Percentiles rank a stretch among this genome's conserved stretches.
Evolutionary conservation across 2,888 invertebrate genomes (phyloP).

Genomic region (Sphaerophoria taeniata): DNA sequence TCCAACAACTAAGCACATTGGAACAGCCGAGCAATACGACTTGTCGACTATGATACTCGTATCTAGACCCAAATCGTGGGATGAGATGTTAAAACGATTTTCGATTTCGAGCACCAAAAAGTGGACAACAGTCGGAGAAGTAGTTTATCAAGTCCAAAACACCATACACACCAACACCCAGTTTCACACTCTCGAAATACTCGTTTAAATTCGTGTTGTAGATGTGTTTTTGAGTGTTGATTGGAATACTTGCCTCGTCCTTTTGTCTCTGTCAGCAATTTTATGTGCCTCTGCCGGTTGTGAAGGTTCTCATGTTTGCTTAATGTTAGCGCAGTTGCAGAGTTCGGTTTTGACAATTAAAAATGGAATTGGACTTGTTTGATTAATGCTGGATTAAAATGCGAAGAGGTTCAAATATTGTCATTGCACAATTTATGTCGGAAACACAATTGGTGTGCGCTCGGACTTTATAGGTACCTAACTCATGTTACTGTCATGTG

Average conservation of each 20-base stretch:
- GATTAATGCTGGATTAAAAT: conserved; percentile 3
- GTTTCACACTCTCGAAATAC: conserved; percentile 22
- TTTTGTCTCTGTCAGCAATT: not conserved
- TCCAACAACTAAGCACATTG: not conserved
- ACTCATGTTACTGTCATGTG: no score
- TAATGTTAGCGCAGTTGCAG: not conserved
- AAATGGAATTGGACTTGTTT: conserved; percentile 27
- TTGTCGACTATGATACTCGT: not conserved
- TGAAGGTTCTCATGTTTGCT: conserved; percentile 1
- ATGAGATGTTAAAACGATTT: conserved; percentile 31
- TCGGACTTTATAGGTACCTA: no score
- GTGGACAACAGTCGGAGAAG: conserved; percentile 44
- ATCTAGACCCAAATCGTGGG: conserved; percentile 1
- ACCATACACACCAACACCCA: not conserved
- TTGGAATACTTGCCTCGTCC: conserved; percentile 39
- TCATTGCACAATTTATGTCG: not conserved
- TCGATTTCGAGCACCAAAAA: conserved; percentile 29
- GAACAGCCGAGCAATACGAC: not conserved
- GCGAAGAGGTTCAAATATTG: not conserved
- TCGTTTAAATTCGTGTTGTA: not conserved
- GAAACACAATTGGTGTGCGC: no score
- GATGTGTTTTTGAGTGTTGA: conserved; percentile 52
- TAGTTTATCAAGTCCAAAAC: conserved; percentile 40
- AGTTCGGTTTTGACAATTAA: conserved; percentile 42
- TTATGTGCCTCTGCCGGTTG: not conserved